Base-by-base conservation (phyloP, 2,797 vertebrate genomes). In the Triplophysa bombifrons region DNA sequence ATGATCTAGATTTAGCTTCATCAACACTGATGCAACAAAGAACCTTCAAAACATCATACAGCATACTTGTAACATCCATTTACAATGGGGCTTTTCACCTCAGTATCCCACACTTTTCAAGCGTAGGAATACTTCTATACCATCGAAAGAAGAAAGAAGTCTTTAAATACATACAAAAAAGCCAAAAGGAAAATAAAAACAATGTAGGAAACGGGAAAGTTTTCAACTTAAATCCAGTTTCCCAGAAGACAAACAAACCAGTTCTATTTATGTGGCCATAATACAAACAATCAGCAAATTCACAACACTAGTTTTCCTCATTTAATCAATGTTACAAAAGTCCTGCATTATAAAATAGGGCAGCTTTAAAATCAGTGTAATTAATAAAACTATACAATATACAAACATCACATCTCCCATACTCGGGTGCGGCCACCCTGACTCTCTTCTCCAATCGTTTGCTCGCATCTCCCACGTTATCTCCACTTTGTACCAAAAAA, bases 261-360 rank as follows among this genome's bases (percentile, higher is more conserved):
- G 94, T 94, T 95, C 94, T 96, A 95, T 92, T 94, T 94, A 96
- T 91, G 95, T 94, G 95, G 96, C 94, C 94, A 95, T 94, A 93
- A 94, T 95, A 96, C 94, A 95, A 97, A 97, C 95, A 94, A 96
- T 96, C 95, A 95, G 95, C 95, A 95, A 96, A 95, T 96, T 96
- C 95, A 96, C 96, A 96, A 98, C 95, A 96, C 96, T 95, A 97
- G 80, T 88, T 91, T 94, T 95, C 94, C 95, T 96, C 95, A 96
- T 97, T 93, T 97, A 95, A 96, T 97, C 96, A 97, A 97, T 94
- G 95, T 97, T 98, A 98, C 96, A 99, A 99, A 99, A 98, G 95
- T 98, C 96, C 96, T 98, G 97, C 96, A 95, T 98, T 98, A 98
- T 96, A 99, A 99, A 99, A 98, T 96, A 98, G 96, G 97, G 96